Conservation (phyloP, 2,797 vertebrate genomes). For the Coregonus ussuriensis region DNA sequence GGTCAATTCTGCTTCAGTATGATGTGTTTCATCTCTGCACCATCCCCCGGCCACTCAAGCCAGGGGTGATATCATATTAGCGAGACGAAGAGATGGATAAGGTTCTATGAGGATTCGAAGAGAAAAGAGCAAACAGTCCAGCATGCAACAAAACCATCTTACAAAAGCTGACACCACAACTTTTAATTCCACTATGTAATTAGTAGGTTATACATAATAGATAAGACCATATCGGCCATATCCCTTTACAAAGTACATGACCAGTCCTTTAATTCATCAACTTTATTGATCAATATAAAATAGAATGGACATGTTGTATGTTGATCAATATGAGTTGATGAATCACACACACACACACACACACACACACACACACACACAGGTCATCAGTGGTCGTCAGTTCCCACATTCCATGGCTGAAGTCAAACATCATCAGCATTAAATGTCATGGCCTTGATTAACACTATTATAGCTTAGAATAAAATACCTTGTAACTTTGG, state of each 20-base stretch:
- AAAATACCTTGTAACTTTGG: too few species aligned
- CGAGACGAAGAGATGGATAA: slow-evolving; percentile 22
- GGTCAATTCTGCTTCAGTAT: slow-evolving; percentile 32
- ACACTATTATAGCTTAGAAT: background rate
- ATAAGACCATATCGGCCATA: slow-evolving; percentile 64
- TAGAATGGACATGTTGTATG: background rate
- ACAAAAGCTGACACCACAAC: slow-evolving; percentile 71
- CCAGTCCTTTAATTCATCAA: slow-evolving; percentile 66
- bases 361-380: background rate
- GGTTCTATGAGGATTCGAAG: slow-evolving; percentile 33
- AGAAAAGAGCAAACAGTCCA: slow-evolving; percentile 51
- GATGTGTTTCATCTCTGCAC: slow-evolving; percentile 27
- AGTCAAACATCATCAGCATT: background rate
- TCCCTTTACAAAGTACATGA: slow-evolving; percentile 70
- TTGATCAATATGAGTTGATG: background rate
- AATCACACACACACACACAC: background rate
- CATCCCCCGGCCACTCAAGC: slow-evolving; percentile 51
- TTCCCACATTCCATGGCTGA: background rate
- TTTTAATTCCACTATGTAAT: slow-evolving; percentile 78
- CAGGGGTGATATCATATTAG: slow-evolving; percentile 37
- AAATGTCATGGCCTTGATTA: background rate
- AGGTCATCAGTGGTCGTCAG: background rate
- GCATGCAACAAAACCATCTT: slow-evolving; percentile 34
- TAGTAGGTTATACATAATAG: slow-evolving; percentile 80
- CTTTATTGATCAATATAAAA: slow-evolving; percentile 49